Conservation (phyloP, 2,888 invertebrate species). For the Hirtodrosophila histrioides region DNA sequence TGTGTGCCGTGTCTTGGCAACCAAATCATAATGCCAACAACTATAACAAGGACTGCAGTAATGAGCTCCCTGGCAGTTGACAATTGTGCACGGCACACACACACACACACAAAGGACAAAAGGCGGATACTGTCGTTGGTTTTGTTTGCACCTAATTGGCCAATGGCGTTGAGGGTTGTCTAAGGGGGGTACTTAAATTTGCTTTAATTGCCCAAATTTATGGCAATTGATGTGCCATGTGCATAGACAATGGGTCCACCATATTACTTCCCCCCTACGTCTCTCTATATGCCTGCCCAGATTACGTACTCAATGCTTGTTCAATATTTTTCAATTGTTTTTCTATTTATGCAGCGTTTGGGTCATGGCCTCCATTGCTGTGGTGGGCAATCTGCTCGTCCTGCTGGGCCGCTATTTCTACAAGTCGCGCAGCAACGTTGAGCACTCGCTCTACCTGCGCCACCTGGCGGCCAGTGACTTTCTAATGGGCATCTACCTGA, state of each 20-base stretch:
- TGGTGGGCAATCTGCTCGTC: slow-evolving; percentile 86
- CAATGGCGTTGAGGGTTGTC: slow-evolving; percentile 12
- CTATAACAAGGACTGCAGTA: slow-evolving; percentile 47
- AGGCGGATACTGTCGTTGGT: slow-evolving; percentile 1
- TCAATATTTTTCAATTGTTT: background rate
- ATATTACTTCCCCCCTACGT: background rate
- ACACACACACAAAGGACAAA: slow-evolving; percentile 8
- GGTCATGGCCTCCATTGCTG: slow-evolving; percentile 87
- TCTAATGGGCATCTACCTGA: slow-evolving; percentile 87
- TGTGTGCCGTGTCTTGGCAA: slow-evolving; percentile 25
- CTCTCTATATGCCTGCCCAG: background rate
- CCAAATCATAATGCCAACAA: slow-evolving; percentile 44
- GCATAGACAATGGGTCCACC: slow-evolving; percentile 9
- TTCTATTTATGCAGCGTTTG: slow-evolving; percentile 85
- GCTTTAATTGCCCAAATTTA: slow-evolving; percentile 70
- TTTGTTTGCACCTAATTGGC: slow-evolving; percentile 52
- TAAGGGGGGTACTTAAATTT: slow-evolving; percentile 34
- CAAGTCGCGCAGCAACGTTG: slow-evolving; percentile 86
- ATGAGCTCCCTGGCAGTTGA: slow-evolving; percentile 55
- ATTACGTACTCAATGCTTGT: background rate
- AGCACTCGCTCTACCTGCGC: slow-evolving; percentile 87
- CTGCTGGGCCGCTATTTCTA: slow-evolving; percentile 86
- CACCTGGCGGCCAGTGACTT: slow-evolving; percentile 87
- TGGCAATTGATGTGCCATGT: slow-evolving; percentile 48
- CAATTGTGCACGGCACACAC: slow-evolving; percentile 21